Conservation (phyloP, 2,888 invertebrate species). For the Drosophila sordidula region DNA sequence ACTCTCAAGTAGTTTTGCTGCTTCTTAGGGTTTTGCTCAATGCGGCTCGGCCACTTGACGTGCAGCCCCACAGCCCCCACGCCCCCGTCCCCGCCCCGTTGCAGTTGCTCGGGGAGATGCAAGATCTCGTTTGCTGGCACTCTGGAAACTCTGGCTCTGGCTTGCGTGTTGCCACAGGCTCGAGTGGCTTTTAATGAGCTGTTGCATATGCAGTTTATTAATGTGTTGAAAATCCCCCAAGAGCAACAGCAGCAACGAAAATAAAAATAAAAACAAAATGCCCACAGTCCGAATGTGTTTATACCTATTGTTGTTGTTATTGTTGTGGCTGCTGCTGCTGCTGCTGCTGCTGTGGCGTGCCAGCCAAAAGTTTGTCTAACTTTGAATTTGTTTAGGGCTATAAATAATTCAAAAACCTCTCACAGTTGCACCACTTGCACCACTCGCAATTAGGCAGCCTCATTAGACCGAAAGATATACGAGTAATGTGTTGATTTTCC, state of each 20-base stretch:
- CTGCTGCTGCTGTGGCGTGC: constrained; percentile 26
- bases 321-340: constrained; percentile 1
- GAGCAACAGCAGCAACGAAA: constrained; percentile 31
- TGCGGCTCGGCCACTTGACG: constrained; percentile 60
- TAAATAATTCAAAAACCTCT: constrained; percentile 40
- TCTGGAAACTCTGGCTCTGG: constrained; percentile 23
- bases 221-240: constrained; percentile 68
- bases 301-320: constrained; percentile 5
- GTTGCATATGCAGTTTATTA: constrained; percentile 80
- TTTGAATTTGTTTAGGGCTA: constrained; percentile 50
- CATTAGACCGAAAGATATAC: constrained; percentile 24
- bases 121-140: constrained; percentile 36
- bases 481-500: neutral
- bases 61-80: neutral
- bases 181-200: constrained; percentile 78
- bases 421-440: constrained; percentile 26
- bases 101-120: constrained; percentile 27
- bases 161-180: constrained; percentile 64
- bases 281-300: constrained; percentile 9
- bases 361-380: constrained; percentile 56
- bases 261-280: constrained; percentile 19
- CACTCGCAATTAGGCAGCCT: constrained; percentile 38
- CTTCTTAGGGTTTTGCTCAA: constrained; percentile 39
- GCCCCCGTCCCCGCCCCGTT: neutral
- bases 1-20: constrained; percentile 49